Evolutionary conservation across 2,888 invertebrate genomes (phyloP), one percentile per base, ranked within the genome.

Genomic region (Hirtodrosophila alboralis): DNA sequence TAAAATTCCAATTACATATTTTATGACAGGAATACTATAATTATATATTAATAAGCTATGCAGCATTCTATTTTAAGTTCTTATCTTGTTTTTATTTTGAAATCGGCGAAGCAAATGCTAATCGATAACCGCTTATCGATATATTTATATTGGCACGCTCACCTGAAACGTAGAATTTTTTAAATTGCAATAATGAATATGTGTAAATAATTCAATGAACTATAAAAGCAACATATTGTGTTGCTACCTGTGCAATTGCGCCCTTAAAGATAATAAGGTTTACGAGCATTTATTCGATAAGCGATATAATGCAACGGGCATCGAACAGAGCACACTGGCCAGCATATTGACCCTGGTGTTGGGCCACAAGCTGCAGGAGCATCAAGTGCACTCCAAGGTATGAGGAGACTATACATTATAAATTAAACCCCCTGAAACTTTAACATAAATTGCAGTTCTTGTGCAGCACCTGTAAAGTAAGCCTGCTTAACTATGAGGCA

Each of bases 381-480:
- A 56, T 1, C 8, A 41, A 1, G 1, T 74, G 4, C 69, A 69
- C 10, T 60, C 72, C 1, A 9, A 30, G 14, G 74, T 72, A 23
- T 7, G 23, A 7, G 1, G 23, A 2, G 23, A 23, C 18, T 21
- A 21, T 21, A 21, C 18, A 6, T 1, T 18, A 18, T 3, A 6
- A 21, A 21, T 16, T 8, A 34, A 3, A 14, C 1, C 33, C 1
- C 33, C 13, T 7, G 4, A 16, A 21, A 5, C 8, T 8, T 37
- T n/a, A 8, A 13, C 9, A 4, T 2, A 14, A 23, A 6, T 43
- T 27, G 18, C 51, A 86, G 86, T 53, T 74, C 4, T 40, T 86
- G 18, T 86, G 86, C 40, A 65, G 71, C 60, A 41, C 52, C 1
- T 86, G 86, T 37, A 86, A 84, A 43, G 64, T 56, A 2, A 67